phyloP scores from a whole-genome alignment of 2,888 invertebrate species.

The Oxycera nigricornis region DNA sequence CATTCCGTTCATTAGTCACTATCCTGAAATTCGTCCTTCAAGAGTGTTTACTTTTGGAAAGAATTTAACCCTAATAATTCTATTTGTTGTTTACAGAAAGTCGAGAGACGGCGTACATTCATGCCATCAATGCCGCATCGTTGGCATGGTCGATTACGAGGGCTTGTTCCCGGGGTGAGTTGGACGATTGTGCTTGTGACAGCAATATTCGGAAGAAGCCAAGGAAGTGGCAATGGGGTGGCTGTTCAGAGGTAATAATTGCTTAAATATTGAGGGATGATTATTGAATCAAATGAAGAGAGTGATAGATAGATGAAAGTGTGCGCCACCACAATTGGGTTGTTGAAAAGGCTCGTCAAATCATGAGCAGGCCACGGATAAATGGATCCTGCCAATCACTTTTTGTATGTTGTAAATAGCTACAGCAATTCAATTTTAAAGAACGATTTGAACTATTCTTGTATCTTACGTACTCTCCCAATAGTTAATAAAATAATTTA shows the following conservation, averaged over 20 bases:
- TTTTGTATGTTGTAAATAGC: neutral
- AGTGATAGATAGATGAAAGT: neutral
- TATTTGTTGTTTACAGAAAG: slow-evolving; percentile 69
- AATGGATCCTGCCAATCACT: too few species aligned
- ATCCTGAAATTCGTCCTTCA: neutral
- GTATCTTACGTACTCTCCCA: neutral
- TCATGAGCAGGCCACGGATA: too few species aligned
- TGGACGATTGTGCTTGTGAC: slow-evolving; percentile 89
- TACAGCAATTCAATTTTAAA: neutral
- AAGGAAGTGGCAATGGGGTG: slow-evolving; percentile 92
- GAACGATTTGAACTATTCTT: neutral
- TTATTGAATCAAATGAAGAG: neutral
- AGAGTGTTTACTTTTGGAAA: slow-evolving; percentile 41
- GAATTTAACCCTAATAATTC: slow-evolving; percentile 20
- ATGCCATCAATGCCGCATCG: slow-evolving; percentile 88
- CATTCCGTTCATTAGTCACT: slow-evolving; percentile 15
- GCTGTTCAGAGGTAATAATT: slow-evolving; percentile 80
- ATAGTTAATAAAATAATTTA: neutral
- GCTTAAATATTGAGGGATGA: slow-evolving; percentile 1
- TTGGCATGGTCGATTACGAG: slow-evolving; percentile 86
- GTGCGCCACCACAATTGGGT: neutral
- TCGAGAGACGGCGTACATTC: slow-evolving; percentile 87
- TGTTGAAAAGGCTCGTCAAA: neutral
- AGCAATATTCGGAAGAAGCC: slow-evolving; percentile 76
- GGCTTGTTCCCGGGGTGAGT: slow-evolving; percentile 84